Conservation (phyloP, 2,113 vertebrate genomes). For the Psammodynastes pulverulentus region DNA sequence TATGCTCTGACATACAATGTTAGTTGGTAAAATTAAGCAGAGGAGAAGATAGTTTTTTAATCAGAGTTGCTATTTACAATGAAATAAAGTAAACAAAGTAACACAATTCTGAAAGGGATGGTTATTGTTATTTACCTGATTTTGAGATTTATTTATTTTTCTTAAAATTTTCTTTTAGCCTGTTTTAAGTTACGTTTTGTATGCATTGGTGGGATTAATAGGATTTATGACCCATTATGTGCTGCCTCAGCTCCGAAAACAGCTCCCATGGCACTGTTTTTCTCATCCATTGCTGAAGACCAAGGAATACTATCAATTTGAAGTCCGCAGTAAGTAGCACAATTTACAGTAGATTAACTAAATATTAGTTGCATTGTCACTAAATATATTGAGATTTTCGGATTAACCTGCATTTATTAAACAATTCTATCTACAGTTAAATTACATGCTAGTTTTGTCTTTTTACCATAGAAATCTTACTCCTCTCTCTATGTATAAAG, state of each 20-base stretch:
- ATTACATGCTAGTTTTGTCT: neutral
- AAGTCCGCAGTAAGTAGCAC: conserved; percentile 87
- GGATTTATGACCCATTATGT: conserved; percentile 93
- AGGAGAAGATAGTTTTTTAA: neutral
- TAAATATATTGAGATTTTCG: neutral
- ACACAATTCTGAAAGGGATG: neutral
- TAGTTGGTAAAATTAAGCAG: neutral
- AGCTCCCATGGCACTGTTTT: conserved; percentile 97
- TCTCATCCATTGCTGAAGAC: conserved; percentile 96
- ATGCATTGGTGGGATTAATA: conserved; percentile 84
- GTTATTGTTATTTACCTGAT: neutral
- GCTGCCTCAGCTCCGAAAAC: conserved; percentile 93
- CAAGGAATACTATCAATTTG: conserved; percentile 94
- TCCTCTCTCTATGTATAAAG: neutral
- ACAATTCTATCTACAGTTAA: neutral
- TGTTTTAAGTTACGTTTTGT: conserved; percentile 91
- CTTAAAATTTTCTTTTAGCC: conserved; percentile 74
- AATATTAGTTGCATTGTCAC: neutral
- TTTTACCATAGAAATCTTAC: neutral
- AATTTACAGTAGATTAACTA: neutral
- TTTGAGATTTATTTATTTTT: conserved; percentile 5
- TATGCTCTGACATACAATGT: neutral
- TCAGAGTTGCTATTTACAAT: neutral
- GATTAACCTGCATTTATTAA: neutral
- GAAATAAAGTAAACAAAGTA: neutral